Percentiles rank a stretch among this genome's conserved stretches.
These are phyloP conservation scores for Gnathonemus echidnorhynchus DNA, from an alignment of 2,113 vertebrate species.

Conservation along the genomic window DNA sequence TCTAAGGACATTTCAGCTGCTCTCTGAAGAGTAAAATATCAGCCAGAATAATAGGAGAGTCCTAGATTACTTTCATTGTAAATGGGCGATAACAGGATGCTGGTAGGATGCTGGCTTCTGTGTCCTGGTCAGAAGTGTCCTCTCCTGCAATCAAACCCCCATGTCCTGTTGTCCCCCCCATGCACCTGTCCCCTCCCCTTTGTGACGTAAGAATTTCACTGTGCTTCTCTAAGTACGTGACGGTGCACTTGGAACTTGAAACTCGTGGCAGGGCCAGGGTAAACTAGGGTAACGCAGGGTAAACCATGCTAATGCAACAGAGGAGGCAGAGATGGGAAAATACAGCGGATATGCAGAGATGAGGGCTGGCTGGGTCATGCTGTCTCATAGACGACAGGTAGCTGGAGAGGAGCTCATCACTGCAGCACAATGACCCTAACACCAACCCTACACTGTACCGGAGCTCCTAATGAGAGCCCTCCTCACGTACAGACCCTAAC, in stretches of 20 bases:
- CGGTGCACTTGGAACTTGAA: neutral
- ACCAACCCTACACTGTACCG: neutral
- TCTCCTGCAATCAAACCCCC: neutral
- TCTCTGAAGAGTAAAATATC: constrained; percentile 3
- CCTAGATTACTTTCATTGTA: constrained; percentile 13
- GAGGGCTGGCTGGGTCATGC: neutral
- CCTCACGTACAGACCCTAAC: too few species aligned
- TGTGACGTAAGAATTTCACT: neutral
- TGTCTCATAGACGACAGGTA: neutral
- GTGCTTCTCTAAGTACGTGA: neutral
- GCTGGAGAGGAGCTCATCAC: neutral
- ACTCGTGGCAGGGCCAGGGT: neutral
- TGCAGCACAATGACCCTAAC: neutral
- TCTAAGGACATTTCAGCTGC: constrained; percentile 18
- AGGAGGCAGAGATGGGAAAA: neutral
- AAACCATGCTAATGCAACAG: neutral
- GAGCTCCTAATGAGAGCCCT: too few species aligned
- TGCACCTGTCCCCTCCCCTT: neutral
- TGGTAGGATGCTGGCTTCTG: neutral
- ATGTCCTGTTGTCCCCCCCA: neutral
- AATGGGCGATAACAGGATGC: neutral
- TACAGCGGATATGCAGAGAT: neutral
- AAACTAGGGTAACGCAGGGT: neutral
- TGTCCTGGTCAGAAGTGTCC: neutral
- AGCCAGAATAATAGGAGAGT: constrained; percentile 2